Conservation (phyloP, 2,888 invertebrate genomes). For the Nipponacmea schrenckii region DNA sequence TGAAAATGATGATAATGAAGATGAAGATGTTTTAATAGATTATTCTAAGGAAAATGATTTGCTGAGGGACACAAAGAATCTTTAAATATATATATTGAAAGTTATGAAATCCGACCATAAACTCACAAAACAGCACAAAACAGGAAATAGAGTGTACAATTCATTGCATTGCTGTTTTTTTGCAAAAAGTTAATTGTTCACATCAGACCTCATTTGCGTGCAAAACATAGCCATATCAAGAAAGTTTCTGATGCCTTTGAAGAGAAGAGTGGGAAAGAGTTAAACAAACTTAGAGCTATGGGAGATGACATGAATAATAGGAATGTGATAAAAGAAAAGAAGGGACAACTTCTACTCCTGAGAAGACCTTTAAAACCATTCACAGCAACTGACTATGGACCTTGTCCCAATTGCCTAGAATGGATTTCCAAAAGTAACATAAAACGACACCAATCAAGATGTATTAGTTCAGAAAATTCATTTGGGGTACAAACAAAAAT, state of each 20-base stretch:
- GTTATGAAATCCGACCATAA: not conserved
- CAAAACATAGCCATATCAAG: not conserved
- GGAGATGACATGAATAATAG: slow-evolving; percentile 24
- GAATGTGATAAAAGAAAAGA: slow-evolving; percentile 12
- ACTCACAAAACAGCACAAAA: not conserved
- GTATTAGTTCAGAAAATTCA: not conserved
- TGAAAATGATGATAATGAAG: not conserved
- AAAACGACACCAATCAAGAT: slow-evolving; percentile 15
- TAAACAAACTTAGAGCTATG: not conserved
- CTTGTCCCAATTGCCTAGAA: slow-evolving; percentile 24
- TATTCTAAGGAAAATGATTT: not conserved
- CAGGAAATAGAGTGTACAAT: slow-evolving; percentile 1
- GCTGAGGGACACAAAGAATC: no score
- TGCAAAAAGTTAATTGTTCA: not conserved
- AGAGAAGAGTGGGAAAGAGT: not conserved
- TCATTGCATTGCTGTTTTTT: not conserved
- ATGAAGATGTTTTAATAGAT: not conserved
- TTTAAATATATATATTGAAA: not conserved
- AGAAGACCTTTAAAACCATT: slow-evolving; percentile 15
- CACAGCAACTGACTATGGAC: slow-evolving; percentile 22
- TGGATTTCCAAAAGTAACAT: slow-evolving; percentile 14
- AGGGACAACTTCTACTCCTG: slow-evolving; percentile 19
- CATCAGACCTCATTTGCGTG: not conserved
- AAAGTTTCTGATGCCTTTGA: not conserved
- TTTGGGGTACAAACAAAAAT: not conserved